A percentile compares a stretch with the other conserved stretches of the same genome.
Evolutionary conservation across 2,113 vertebrate genomes (phyloP).

Genomic region (Micronycteris hirsuta): DNA sequence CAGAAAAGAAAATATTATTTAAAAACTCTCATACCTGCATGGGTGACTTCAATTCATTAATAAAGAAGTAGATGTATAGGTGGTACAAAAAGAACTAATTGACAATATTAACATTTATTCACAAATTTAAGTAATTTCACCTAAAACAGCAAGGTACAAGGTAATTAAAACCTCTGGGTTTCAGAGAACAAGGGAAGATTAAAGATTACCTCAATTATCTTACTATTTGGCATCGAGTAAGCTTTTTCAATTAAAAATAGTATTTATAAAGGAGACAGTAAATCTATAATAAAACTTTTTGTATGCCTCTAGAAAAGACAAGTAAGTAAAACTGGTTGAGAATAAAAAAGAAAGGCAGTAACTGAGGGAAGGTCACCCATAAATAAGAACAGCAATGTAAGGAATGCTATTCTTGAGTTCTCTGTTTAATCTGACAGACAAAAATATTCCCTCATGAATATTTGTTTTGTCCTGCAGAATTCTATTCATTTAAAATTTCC

Average conservation of each 20-base stretch:
- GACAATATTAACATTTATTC: constrained; percentile 36
- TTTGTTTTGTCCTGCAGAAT: background rate
- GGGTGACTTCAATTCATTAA: constrained; percentile 9
- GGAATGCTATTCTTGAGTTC: constrained; percentile 10
- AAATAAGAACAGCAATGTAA: background rate
- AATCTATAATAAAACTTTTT: background rate
- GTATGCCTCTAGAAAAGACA: background rate
- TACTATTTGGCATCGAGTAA: background rate
- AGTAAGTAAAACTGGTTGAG: background rate
- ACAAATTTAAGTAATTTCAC: background rate
- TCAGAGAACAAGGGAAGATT: background rate
- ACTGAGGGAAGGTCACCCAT: background rate
- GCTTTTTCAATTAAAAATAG: constrained; percentile 24
- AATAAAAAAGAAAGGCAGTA: background rate
- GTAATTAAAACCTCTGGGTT: constrained; percentile 4
- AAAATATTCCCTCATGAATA: constrained; percentile 5
- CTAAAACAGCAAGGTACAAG: constrained; percentile 23
- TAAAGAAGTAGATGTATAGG: background rate
- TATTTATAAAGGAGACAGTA: background rate
- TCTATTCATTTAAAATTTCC: background rate
- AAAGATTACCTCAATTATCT: constrained; percentile 2
- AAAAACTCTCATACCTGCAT: background rate
- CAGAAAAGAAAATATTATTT: constrained; percentile 61
- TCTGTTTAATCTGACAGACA: background rate
- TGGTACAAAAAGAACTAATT: background rate